phyloP scores from a whole-genome alignment of 2,888 invertebrate species.

The Euspilapteryx auroguttella region DNA sequence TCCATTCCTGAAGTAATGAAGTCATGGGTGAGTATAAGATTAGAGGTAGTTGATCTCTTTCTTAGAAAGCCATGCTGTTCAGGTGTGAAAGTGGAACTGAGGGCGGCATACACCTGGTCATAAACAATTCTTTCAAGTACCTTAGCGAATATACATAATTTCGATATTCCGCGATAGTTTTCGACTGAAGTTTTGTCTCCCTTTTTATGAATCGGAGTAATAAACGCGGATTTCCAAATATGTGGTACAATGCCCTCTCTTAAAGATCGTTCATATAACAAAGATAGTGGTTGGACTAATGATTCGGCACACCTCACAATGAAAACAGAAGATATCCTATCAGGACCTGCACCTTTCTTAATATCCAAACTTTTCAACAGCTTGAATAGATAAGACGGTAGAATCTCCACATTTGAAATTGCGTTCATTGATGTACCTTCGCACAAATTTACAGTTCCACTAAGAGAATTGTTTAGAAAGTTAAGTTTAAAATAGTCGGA shows the following conservation, averaged over 20 bases:
- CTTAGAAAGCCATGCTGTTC: conserved; percentile 10
- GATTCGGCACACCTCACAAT: neutral
- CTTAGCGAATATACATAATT: conserved; percentile 9
- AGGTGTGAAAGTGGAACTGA: conserved; percentile 4
- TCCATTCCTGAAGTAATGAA: conserved; percentile 3
- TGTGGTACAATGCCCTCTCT: neutral
- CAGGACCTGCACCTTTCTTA: neutral
- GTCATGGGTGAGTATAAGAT: conserved; percentile 3
- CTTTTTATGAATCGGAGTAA: conserved; percentile 6
- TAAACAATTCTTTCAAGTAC: conserved; percentile 8
- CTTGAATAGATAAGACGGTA: neutral
- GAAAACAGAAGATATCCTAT: neutral
- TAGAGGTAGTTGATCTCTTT: conserved; percentile 4
- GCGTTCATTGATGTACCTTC: too few species aligned
- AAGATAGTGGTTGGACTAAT: neutral
- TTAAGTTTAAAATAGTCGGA: neutral
- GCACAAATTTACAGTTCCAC: too few species aligned
- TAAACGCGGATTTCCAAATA: conserved; percentile 5
- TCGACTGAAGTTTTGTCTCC: conserved; percentile 4
- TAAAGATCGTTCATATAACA: neutral
- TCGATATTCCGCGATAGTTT: conserved; percentile 10
- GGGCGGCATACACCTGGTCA: conserved; percentile 5
- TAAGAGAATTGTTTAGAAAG: too few species aligned
- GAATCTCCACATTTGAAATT: too few species aligned
- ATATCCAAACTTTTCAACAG: neutral